Evolutionary conservation across 2,888 invertebrate genomes (phyloP).

Genomic region (Harpalus rubripes): DNA sequence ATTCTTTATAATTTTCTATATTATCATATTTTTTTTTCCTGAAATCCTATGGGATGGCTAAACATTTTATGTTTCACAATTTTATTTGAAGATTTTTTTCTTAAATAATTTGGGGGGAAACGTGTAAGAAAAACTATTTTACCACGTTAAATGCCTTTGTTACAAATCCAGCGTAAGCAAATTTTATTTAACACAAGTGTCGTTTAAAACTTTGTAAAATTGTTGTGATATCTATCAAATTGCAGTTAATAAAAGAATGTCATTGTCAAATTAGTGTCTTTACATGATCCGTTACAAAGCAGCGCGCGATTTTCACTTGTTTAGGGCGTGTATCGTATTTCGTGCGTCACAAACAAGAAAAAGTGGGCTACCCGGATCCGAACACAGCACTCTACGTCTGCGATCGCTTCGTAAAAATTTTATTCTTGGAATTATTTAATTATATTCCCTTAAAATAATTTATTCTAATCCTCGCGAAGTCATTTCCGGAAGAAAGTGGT

Average conservation of each 20-base stretch:
- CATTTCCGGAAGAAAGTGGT: slow-evolving; percentile 42
- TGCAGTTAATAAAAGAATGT: background rate
- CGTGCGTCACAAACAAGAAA: slow-evolving; percentile 50
- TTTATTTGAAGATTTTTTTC: too few species aligned
- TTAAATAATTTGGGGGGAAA: too few species aligned
- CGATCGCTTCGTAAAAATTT: background rate
- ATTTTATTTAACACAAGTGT: background rate
- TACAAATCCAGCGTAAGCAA: too few species aligned
- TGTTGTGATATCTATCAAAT: background rate
- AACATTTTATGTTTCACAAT: too few species aligned
- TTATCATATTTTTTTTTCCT: too few species aligned
- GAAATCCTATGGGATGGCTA: too few species aligned
- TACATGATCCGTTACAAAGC: slow-evolving; percentile 22
- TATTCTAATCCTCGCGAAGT: background rate
- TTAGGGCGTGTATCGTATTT: slow-evolving; percentile 43
- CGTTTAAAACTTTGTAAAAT: background rate
- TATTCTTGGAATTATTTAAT: background rate
- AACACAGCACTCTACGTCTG: slow-evolving; percentile 5
- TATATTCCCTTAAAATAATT: background rate
- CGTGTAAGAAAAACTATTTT: too few species aligned
- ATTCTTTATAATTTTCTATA: background rate
- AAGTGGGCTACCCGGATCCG: slow-evolving; percentile 61
- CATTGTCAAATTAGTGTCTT: background rate
- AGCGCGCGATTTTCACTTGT: slow-evolving; percentile 28
- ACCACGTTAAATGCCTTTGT: too few species aligned